Evolutionary conservation across 1,140 invertebrate genomes (phyloP), one percentile per base, ranked within the genome.

Genomic region (Bicyclus anynana): DNA sequence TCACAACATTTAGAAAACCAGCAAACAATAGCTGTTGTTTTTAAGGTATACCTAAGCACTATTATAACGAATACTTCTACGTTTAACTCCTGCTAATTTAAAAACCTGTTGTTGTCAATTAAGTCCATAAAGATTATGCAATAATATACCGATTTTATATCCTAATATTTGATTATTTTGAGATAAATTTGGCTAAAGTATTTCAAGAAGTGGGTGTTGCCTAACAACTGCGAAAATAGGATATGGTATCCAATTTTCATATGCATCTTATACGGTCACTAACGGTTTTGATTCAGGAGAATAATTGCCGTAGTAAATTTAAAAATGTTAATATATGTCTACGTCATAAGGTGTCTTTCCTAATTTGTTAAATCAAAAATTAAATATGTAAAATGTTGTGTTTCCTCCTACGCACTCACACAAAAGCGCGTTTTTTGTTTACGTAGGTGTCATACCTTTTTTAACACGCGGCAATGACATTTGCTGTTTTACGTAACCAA

Each of bases 261-360:
- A 29, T 29, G 51, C 14, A 40, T 38, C 51, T 3, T 44, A 16
- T 16, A 35, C 12, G 16, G 29, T 20, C 50, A 21, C 18, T 37
- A 48, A 48, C 53, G 44, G 53, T 47, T 10, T 55, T 38, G 18
- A 27, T 16, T 21, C 23, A 47, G 17, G 29, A 26, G 14, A 52
- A 21, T 23, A 17, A 48, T 20, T 29, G 27, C 44, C 7, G 35
- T 49, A 49, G 33, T 27, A 40, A 40, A 49, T 18, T 5, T 40
- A 27, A 49, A 49, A 46, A 20, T 49, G 33, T 27, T 29, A 49
- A 27, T 33, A 53, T 17, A n/a, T n/a, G 16, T 40, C 16, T 56
- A 27, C 46, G 35, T 40, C 20, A 18, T 37, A 49, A 40, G 33
- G 35, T 48, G 42, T 48, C 27, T 56, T 49, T 48, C 53, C 53